A percentile compares a stretch with the other conserved stretches of the same genome.
Conservation (phyloP, 2,113 vertebrate species). For the Corythoichthys intestinalis region DNA sequence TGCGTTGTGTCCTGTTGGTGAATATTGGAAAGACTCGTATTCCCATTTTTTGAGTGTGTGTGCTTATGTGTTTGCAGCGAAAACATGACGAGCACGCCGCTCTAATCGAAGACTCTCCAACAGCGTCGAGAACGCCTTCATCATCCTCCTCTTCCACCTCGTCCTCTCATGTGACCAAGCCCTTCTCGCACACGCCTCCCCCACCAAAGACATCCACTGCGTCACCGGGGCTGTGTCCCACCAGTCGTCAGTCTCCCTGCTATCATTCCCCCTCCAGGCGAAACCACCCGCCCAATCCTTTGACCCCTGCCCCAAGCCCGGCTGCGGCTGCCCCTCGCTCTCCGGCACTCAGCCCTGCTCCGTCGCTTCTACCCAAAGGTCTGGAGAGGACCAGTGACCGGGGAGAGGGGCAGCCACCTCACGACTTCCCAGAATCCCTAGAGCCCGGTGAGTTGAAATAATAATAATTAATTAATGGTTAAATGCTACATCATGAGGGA, state of each 20-base stretch:
- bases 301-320: slow-evolving; percentile 80
- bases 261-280: slow-evolving; percentile 81
- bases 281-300: slow-evolving; percentile 74
- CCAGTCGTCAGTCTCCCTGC: slow-evolving; percentile 82
- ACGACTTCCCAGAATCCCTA: slow-evolving; percentile 78
- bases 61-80: slow-evolving; percentile 58
- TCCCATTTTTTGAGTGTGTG: too few species aligned
- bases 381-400: slow-evolving; percentile 75
- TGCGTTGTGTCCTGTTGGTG: background rate
- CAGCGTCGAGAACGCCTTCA: slow-evolving; percentile 76
- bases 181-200: slow-evolving; percentile 82
- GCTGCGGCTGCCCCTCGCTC: slow-evolving; percentile 80
- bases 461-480: background rate
- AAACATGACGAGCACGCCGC: slow-evolving; percentile 80
- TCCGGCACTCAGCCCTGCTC: slow-evolving; percentile 79
- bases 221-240: slow-evolving; percentile 69
- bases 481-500: background rate
- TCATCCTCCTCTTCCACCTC: slow-evolving; percentile 62
- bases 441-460: slow-evolving; percentile 81
- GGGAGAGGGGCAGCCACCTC: slow-evolving; percentile 78
- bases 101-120: slow-evolving; percentile 74
- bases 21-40: too few species aligned
- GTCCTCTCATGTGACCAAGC: slow-evolving; percentile 79
- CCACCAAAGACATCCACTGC: slow-evolving; percentile 71
- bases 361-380: slow-evolving; percentile 77